Base-by-base conservation (phyloP, 2,113 vertebrate genomes). In the Gadus chalcogrammus region DNA sequence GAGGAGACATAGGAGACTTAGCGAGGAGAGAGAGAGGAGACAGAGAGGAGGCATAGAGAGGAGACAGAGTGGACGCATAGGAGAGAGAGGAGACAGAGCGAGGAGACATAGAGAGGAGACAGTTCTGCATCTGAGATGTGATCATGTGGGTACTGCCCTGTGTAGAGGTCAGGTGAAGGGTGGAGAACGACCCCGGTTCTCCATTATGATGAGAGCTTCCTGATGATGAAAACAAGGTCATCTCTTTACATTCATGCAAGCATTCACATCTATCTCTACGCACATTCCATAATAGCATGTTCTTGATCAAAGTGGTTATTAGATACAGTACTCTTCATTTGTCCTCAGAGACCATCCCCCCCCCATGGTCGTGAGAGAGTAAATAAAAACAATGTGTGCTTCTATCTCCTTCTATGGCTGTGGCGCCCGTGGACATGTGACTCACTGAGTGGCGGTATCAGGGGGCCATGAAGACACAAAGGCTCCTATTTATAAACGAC, bases 201-300 rank as follows among this genome's bases (percentile, higher is more conserved):
- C 64, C 64, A 78, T 78, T 55, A 62, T 56, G 62, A 68, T 76
- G 55, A 78, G 64, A 42, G 61, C 61, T 70, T 52, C 35, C 70
- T 75, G 55, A 62, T 66, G 52, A 60, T 62, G 56, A 48, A 70
- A 71, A 55, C 65, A 69, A 66, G 60, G 68, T 69, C 38, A 61
- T 42, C 20, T 58, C 55, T 58, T n/a, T 58, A 17, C 55, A 58
- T 58, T n/a, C 55, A 58, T n/a, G 4, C 17, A 16, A 12, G 20
- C 60, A 61, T 61, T 11, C 60, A 5, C 42, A 48, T 48, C 42
- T 48, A 48, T 9, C 42, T 11, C 42, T 18, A 61, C 18, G 20
- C 9, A 61, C 60, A 61, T 12, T 1, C 55, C 15, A 5, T n/a
- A 58, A n/a, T 58, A 17, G 12, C 52, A 58, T n/a, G 55, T 58